These are phyloP conservation scores for Tychaedon coryphoeus DNA, from an alignment of 2,113 vertebrate species.

Conservation along the genomic window DNA sequence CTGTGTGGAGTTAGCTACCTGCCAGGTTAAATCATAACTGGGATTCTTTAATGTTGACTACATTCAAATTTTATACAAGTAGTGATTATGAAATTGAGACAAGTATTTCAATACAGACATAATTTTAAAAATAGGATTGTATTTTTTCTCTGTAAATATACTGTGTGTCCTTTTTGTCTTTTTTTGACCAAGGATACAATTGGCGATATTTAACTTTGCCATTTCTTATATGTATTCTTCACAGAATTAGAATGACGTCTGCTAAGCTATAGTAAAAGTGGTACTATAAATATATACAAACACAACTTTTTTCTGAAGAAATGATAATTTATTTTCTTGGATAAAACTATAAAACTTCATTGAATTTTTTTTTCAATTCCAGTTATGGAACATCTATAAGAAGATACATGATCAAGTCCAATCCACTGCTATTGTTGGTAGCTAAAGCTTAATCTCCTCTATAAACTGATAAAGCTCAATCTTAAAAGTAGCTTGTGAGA, in stretches of 20 bases:
- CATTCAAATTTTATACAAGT: neutral
- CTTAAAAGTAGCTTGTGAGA: conserved; percentile 1
- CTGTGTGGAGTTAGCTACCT: neutral
- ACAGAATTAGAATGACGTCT: neutral
- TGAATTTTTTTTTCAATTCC: neutral
- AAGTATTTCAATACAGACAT: neutral
- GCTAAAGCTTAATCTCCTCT: conserved; percentile 40
- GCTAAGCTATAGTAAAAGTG: neutral
- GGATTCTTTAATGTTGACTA: neutral
- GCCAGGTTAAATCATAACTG: neutral
- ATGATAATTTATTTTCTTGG: neutral
- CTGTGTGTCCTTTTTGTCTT: neutral
- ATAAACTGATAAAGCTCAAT: conserved; percentile 24
- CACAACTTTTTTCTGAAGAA: neutral
- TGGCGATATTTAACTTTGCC: neutral
- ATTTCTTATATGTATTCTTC: neutral
- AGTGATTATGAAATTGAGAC: neutral
- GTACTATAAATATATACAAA: neutral
- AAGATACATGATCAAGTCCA: neutral
- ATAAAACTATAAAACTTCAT: neutral
- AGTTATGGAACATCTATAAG: neutral
- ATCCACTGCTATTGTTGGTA: conserved; percentile 35
- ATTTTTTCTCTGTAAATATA: neutral
- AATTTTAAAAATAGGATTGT: neutral
- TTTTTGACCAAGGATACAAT: neutral